A percentile compares a stretch with the other conserved stretches of the same genome.
Conservation (phyloP, 2,113 vertebrate genomes). For the Progne subis region DNA sequence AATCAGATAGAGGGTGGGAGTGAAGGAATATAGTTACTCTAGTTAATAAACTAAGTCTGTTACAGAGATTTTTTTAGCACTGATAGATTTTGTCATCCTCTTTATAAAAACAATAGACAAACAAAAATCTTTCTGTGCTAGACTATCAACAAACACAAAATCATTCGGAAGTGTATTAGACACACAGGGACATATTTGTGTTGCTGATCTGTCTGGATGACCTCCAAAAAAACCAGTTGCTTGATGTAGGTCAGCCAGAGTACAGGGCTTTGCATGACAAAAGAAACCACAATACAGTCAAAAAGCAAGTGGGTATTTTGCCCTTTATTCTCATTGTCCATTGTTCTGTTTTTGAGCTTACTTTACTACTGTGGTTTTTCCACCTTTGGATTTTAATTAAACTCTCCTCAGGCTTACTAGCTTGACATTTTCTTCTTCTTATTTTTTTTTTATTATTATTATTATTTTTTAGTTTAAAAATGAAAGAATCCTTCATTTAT, state of each 20-base stretch:
- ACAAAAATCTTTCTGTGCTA: background rate
- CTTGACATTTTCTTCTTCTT: background rate
- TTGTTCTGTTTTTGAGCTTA: background rate
- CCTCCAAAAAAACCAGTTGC: background rate
- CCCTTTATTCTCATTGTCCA: background rate
- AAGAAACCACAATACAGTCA: background rate
- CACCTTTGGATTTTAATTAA: background rate
- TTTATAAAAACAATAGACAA: background rate
- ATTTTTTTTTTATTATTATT: too few relatives aligned
- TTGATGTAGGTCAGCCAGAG: constrained; percentile 2
- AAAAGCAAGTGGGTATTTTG: background rate
- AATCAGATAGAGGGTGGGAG: background rate
- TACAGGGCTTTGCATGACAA: background rate
- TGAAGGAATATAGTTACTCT: background rate
- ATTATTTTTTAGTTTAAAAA: background rate
- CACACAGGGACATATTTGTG: background rate
- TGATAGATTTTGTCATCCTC: background rate
- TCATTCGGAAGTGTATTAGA: background rate
- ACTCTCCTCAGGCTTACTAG: background rate
- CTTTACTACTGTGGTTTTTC: background rate
- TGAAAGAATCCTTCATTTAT: background rate
- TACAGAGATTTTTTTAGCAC: background rate
- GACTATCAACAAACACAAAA: background rate
- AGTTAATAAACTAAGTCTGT: background rate
- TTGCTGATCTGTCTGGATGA: background rate